phyloP scores from a whole-genome alignment of 2,888 invertebrate species.

The Dasypolia templi region DNA sequence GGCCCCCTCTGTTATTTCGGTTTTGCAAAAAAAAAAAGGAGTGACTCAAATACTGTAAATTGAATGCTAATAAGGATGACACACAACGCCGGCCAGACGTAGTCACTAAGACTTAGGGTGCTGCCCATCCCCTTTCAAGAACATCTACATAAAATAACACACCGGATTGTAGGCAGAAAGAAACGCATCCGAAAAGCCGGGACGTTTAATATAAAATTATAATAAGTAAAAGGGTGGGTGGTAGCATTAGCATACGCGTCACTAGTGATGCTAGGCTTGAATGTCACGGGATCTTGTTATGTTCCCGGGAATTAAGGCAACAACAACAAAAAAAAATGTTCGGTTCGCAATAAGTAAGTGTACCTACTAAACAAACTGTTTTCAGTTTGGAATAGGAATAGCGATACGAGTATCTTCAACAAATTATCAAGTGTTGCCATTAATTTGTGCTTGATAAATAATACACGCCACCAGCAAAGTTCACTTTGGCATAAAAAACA shows the following conservation, averaged over 20 bases:
- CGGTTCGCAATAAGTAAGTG: background rate
- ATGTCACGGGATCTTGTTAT: slow-evolving; percentile 6
- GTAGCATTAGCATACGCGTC: slow-evolving; percentile 47
- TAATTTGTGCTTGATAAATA: background rate
- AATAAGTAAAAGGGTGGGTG: slow-evolving; percentile 73
- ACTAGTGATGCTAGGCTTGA: slow-evolving; percentile 31
- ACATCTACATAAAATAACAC: slow-evolving; percentile 66
- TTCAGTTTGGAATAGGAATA: background rate
- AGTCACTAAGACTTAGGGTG: slow-evolving; percentile 45
- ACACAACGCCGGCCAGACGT: slow-evolving; percentile 18
- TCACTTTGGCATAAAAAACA: background rate
- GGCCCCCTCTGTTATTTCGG: background rate
- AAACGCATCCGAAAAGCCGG: slow-evolving; percentile 57
- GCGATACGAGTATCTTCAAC: background rate
- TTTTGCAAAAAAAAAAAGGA: background rate
- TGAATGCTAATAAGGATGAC: slow-evolving; percentile 56
- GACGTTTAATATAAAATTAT: slow-evolving; percentile 73
- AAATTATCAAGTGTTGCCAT: background rate
- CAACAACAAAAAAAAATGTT: background rate
- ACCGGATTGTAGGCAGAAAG: slow-evolving; percentile 41
- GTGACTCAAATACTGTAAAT: slow-evolving; percentile 40
- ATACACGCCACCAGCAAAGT: background rate
- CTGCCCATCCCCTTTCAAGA: slow-evolving; percentile 52
- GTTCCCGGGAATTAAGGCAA: background rate
- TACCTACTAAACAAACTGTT: background rate